Evolutionary conservation across 2,888 invertebrate genomes (phyloP), one percentile per base, ranked within the genome.

Genomic region (Linyphia triangularis): DNA sequence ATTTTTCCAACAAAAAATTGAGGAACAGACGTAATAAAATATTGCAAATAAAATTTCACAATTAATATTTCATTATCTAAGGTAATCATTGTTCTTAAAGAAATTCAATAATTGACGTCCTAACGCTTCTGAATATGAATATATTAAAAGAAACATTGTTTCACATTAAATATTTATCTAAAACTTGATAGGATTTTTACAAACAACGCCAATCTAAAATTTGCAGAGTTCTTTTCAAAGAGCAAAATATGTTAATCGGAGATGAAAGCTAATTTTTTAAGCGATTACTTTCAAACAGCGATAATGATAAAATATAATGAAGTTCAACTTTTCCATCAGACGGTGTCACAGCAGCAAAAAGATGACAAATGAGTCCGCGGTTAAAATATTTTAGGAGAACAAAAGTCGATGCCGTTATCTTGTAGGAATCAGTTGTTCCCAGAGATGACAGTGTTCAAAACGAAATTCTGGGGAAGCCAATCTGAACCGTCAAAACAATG

Each of bases 271-370:
- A 73, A 73, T 83, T 73, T 83, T 83, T 83, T 83, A 43, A 73
- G 63, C 28, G 63, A 72, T 75, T 84, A 43, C 57, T 70, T 67
- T 67, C 67, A 75, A 67, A 65, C n/a, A 26, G 43, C 57, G 84
- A 84, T 84, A 84, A 84, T 75, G 84, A 84, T 75, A 51, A 43
- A 67, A 84, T 75, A 84, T 84, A 84, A 84, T 84, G 84, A 84
- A 84, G 84, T 67, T 84, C 84, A 84, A 84, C 75, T 84, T 84
- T 84, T 84, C 84, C 75, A 84, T 84, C 84, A 84, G 67, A 75
- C 67, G 75, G 84, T 84, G 84, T 84, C 84, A 84, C 43, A 67
- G 33, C 40, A 67, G 84, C 75, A 84, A 84, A 84, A 84, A 84
- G 75, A 84, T 84, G 84, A 84, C 84, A 84, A 84, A 84, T 84